Evolutionary conservation across 2,797 vertebrate species (phyloP).

Genomic region (Pseudocheirus occidentalis): DNA sequence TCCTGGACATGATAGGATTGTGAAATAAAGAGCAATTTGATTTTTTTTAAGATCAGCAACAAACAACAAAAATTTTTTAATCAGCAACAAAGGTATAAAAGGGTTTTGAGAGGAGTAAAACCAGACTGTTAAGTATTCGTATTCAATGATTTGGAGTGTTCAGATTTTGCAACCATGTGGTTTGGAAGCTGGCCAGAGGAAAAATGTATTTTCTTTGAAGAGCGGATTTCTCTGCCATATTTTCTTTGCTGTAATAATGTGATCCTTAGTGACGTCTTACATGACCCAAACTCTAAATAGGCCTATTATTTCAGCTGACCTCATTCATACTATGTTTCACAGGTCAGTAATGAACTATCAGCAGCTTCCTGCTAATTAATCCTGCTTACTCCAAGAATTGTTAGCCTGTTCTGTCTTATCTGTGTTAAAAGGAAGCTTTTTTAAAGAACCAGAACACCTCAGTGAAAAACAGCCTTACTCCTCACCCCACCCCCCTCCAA

Average conservation of each 20-base stretch:
- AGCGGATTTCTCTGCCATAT: conserved; percentile 75
- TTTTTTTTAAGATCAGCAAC: conserved; percentile 41
- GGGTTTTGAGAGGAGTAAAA: conserved; percentile 61
- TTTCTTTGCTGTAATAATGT: conserved; percentile 80
- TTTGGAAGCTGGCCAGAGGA: conserved; percentile 80
- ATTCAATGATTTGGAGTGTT: conserved; percentile 72
- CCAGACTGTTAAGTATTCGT: conserved; percentile 80
- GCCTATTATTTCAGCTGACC: conserved; percentile 82
- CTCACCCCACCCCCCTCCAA: conserved; percentile 19
- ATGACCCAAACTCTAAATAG: conserved; percentile 82
- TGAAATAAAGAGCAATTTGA: conserved; percentile 55
- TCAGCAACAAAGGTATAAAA: conserved; percentile 57
- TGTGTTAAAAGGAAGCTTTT: conserved; percentile 84
- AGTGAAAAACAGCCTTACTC: conserved; percentile 67
- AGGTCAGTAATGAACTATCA: conserved; percentile 83
- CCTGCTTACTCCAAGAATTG: conserved; percentile 83
- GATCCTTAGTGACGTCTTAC: conserved; percentile 78
- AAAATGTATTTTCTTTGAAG: conserved; percentile 75
- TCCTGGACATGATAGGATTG: conserved; percentile 29
- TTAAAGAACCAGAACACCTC: conserved; percentile 78
- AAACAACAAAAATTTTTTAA: neutral
- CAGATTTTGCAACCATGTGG: conserved; percentile 81
- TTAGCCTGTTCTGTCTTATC: conserved; percentile 84
- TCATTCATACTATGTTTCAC: conserved; percentile 81
- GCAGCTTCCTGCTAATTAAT: conserved; percentile 86